Percentiles rank a stretch among this genome's conserved stretches.
Evolutionary conservation across 2,113 vertebrate species (phyloP).

Genomic region (Catharus minimus): DNA sequence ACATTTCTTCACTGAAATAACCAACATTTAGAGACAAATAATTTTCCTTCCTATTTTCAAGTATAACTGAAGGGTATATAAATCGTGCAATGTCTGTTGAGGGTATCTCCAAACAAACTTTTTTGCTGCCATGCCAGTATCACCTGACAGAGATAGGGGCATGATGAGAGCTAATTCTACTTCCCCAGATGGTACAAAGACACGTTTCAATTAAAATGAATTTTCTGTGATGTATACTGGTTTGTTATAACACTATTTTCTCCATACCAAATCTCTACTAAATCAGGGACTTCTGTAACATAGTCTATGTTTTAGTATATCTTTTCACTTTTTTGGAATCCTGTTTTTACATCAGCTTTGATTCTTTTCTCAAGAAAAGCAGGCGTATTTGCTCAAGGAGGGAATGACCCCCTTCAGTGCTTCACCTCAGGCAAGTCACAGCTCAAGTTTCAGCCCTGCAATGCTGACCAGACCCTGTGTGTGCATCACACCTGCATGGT

Average conservation of each 20-base stretch:
- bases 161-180: background rate
- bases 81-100: background rate
- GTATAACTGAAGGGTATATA: rapidly evolving
- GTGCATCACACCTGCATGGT: background rate
- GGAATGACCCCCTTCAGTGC: background rate
- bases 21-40: background rate
- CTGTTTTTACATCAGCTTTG: background rate
- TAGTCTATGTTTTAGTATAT: background rate
- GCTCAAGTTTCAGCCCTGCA: background rate
- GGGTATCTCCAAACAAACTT: background rate
- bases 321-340: background rate
- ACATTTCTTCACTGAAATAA: background rate
- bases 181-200: background rate
- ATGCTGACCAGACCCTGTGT: background rate
- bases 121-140: background rate
- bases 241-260: background rate
- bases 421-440: background rate
- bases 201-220: background rate
- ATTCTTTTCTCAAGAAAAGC: background rate
- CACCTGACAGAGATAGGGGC: background rate
- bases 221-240: background rate
- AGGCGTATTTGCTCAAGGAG: background rate
- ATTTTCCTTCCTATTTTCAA: background rate
- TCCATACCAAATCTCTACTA: background rate
- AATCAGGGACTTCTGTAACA: background rate